Percentiles rank a stretch among this genome's conserved stretches.
Evolutionary conservation across 1,140 invertebrate species (phyloP).

Genomic region (Anoplolepis gracilipes): DNA sequence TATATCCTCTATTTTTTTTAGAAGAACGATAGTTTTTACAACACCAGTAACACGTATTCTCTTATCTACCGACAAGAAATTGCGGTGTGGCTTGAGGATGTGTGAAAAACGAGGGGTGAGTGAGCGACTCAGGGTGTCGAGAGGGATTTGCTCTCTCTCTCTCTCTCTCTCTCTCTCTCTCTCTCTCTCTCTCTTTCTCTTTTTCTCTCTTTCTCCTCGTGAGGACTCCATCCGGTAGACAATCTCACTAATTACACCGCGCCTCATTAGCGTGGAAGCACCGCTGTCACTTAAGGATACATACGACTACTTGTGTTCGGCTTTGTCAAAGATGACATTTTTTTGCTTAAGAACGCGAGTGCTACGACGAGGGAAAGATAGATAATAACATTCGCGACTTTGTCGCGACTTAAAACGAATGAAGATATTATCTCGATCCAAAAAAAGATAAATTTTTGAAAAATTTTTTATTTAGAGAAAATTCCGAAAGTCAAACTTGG

Average conservation of each 20-base stretch:
- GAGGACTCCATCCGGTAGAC: constrained; percentile 77
- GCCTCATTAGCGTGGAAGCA: constrained; percentile 84
- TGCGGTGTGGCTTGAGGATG: constrained; percentile 62
- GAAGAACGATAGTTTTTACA: constrained; percentile 10
- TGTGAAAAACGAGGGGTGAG: constrained; percentile 62
- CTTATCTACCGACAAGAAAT: constrained; percentile 64
- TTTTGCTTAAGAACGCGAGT: constrained; percentile 44
- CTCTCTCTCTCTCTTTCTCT: neutral
- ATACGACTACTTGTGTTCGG: constrained; percentile 72
- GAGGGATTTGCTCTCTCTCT: constrained; percentile 71
- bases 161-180: constrained; percentile 64
- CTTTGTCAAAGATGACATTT: constrained; percentile 75
- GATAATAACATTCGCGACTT: constrained; percentile 2
- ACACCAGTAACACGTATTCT: constrained; percentile 51
- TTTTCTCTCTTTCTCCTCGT: too few species aligned
- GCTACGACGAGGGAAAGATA: neutral
- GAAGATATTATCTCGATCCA: neutral
- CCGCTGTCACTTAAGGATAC: constrained; percentile 75
- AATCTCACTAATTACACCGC: constrained; percentile 86
- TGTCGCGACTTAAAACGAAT: neutral
- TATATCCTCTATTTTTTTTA: constrained; percentile 15
- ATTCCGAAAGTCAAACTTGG: neutral
- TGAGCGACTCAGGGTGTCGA: constrained; percentile 68
- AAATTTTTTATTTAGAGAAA: constrained; percentile 28
- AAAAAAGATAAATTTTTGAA: constrained; percentile 42